phyloP scores from a whole-genome alignment of 2,888 invertebrate species.

The Lacanobia oleracea region DNA sequence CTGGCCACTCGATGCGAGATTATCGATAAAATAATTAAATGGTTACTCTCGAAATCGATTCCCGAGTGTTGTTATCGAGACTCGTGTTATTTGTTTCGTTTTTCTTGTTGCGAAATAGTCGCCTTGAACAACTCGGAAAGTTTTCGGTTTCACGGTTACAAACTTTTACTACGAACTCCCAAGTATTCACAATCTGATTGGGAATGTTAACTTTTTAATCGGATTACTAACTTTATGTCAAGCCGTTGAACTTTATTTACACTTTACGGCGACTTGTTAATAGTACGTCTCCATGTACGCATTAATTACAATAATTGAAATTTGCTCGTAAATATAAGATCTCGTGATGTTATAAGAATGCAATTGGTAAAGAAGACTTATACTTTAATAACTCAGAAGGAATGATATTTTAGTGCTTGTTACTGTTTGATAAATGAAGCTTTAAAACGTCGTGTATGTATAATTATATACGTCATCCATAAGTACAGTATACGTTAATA shows the following conservation, averaged over 20 bases:
- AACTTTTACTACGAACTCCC: conserved; percentile 54
- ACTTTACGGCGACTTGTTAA: conserved; percentile 29
- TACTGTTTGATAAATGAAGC: conserved; percentile 37
- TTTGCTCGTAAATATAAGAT: conserved; percentile 39
- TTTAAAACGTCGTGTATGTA: conserved; percentile 19
- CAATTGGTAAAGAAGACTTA: conserved; percentile 28
- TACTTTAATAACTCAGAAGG: conserved; percentile 27
- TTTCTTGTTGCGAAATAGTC: conserved; percentile 83
- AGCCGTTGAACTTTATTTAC: conserved; percentile 41
- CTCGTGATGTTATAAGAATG: conserved; percentile 33
- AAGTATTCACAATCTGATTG: conserved; percentile 60
- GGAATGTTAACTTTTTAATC: conserved; percentile 65
- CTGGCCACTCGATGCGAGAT: conserved; percentile 87
- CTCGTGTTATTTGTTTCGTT: conserved; percentile 86
- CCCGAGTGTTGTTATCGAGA: conserved; percentile 90
- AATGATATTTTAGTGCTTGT: conserved; percentile 29
- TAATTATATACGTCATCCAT: conserved; percentile 47
- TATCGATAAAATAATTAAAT: conserved; percentile 91
- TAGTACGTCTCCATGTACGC: conserved; percentile 27
- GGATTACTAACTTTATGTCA: conserved; percentile 61
- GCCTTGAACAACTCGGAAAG: conserved; percentile 53
- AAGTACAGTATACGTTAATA: conserved; percentile 54
- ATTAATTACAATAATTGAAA: conserved; percentile 47
- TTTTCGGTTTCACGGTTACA: conserved; percentile 57
- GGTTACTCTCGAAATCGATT: conserved; percentile 91